Evolutionary conservation across 1,140 invertebrate species (phyloP).

Genomic region (Drosophila biarmipes): DNA sequence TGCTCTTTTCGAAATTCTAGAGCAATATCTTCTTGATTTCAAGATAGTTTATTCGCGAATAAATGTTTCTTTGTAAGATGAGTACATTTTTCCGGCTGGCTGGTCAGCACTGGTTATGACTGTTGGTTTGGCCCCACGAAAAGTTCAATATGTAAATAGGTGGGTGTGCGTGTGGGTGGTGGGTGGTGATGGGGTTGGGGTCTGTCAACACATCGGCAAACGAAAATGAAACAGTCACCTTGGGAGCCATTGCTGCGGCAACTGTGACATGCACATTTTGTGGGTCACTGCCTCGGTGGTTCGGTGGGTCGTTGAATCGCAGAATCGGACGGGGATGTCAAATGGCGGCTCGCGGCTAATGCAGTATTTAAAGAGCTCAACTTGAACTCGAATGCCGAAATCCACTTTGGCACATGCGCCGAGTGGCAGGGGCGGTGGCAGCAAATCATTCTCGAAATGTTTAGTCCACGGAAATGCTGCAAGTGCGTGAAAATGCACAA

Average conservation of each 20-base stretch:
- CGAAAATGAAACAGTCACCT: slow-evolving; percentile 80
- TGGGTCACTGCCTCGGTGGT: slow-evolving; percentile 59
- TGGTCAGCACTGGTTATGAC: slow-evolving; percentile 24
- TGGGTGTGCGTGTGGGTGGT: slow-evolving; percentile 15
- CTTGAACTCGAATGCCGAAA: slow-evolving; percentile 31
- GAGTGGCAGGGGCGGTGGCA: slow-evolving; percentile 10
- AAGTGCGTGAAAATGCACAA: slow-evolving; percentile 36
- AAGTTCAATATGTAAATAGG: slow-evolving; percentile 53
- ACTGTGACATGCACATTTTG: slow-evolving; percentile 70
- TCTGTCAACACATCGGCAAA: slow-evolving; percentile 76
- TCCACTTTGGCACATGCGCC: slow-evolving; percentile 30
- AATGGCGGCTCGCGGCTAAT: slow-evolving; percentile 36
- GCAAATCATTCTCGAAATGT: slow-evolving; percentile 46
- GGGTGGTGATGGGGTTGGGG: slow-evolving; percentile 15
- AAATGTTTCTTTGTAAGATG: no score
- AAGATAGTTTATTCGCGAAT: no score
- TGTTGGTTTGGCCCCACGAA: slow-evolving; percentile 18
- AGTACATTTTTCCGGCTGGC: no score
- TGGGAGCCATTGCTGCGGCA: slow-evolving; percentile 76
- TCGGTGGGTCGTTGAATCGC: background rate
- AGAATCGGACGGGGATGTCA: slow-evolving; percentile 2
- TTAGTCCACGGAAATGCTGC: slow-evolving; percentile 22
- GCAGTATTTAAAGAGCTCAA: slow-evolving; percentile 49
- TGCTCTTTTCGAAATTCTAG: no score
- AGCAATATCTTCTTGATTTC: background rate